Conservation (phyloP, 2,888 invertebrate species). For the Polylopha cassiicola region DNA sequence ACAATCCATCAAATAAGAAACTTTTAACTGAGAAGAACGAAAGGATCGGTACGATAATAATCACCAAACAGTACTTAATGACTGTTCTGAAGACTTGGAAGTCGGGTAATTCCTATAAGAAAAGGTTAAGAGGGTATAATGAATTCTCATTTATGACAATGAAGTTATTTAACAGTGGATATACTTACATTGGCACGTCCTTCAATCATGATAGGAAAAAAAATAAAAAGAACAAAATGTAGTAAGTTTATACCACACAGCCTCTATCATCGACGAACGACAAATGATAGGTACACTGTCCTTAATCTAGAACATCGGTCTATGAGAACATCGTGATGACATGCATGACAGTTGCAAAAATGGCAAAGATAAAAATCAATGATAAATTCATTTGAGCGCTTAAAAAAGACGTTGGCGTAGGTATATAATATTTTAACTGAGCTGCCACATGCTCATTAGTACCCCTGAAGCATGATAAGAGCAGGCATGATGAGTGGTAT, state of each 20-base stretch:
- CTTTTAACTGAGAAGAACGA: constrained; percentile 85
- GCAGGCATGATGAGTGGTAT: no score
- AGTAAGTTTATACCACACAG: constrained; percentile 25
- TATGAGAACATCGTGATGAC: no score
- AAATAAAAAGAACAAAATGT: constrained; percentile 40
- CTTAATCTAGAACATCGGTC: no score
- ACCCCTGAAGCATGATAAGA: no score
- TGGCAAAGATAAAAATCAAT: no score
- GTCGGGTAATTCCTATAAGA: constrained; percentile 80
- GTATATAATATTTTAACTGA: no score
- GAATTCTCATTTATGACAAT: background rate
- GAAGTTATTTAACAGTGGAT: background rate
- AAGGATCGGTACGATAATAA: constrained; percentile 84
- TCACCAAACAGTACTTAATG: constrained; percentile 84
- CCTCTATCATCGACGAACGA: constrained; percentile 34
- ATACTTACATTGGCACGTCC: constrained; percentile 71
- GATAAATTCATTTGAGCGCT: no score
- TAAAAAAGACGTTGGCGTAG: no score
- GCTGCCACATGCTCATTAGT: no score
- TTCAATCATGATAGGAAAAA: constrained; percentile 70
- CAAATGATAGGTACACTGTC: background rate
- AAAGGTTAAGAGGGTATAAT: constrained; percentile 26
- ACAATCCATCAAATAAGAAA: constrained; percentile 82
- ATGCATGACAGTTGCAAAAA: no score
- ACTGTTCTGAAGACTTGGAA: constrained; percentile 85